A percentile compares a stretch with the other conserved stretches of the same genome.
Conservation (phyloP, 2,888 invertebrate genomes). For the Tipula vernalis region DNA sequence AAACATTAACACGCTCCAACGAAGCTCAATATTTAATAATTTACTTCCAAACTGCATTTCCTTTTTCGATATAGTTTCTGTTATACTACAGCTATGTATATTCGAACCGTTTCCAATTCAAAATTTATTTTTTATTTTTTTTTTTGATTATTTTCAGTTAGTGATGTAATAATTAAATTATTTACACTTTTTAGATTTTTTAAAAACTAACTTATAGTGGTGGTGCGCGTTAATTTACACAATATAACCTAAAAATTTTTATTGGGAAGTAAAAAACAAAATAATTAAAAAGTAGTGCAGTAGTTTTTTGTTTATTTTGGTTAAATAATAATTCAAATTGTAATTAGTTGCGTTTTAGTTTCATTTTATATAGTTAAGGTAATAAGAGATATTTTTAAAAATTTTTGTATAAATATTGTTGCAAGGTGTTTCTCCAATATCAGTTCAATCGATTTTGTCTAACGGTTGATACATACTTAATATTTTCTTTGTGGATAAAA, state of each 20-base stretch:
- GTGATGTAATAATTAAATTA: not conserved
- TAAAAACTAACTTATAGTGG: not conserved
- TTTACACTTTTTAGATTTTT: not conserved
- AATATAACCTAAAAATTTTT: not conserved
- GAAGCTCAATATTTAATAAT: not conserved
- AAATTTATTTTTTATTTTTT: not conserved
- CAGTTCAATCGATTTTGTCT: not conserved
- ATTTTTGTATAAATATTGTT: slow-evolving; percentile 7
- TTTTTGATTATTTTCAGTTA: not conserved
- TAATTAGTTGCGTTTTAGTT: not conserved
- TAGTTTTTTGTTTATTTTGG: not conserved
- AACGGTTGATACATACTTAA: not conserved
- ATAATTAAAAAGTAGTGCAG: not conserved
- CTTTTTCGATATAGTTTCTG: not conserved
- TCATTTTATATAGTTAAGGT: not conserved
- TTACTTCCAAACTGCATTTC: not conserved
- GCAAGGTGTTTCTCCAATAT: not conserved
- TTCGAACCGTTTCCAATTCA: not conserved
- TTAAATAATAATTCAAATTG: not conserved
- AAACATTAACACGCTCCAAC: not conserved
- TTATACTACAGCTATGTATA: not conserved
- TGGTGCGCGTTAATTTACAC: not conserved
- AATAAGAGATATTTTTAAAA: not conserved
- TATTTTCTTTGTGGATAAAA: not conserved
- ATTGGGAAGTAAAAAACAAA: not conserved